Evolutionary conservation across 2,888 invertebrate species (phyloP), one percentile per base, ranked within the genome.

Genomic region (Xanthorhoe spadicearia): DNA sequence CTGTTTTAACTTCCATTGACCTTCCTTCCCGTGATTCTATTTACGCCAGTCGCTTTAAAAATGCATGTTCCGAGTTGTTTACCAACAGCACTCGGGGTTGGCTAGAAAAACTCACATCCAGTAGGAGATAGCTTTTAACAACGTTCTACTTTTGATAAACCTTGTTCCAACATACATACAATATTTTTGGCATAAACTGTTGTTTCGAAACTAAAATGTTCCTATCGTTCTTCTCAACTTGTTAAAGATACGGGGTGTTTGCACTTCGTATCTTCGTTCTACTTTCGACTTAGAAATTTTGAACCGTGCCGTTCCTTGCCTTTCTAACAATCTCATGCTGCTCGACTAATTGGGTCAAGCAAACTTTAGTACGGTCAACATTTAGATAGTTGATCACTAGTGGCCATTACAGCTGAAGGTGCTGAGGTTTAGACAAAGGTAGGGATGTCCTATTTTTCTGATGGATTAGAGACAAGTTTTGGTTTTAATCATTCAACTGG

Each of bases 1-100:
- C 56, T 71, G 71, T 52, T 74, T 72, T 68, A 71, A 43, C 64
- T 70, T 68, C 68, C 48, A 59, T 68, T 58, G 57, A 63, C 68
- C 60, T 72, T 64, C 60, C 56, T 1, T 23, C 15, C 64, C 53
- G 68, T 57, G 67, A 67, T 67, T 67, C 53, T 63, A 60, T 67
- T 64, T 53, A 43, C 53, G 64, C 35, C 23, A 15, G 15, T 9
- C 60, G 32, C 56, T 53, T 64, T 51, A 67, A 60, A 60, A 53
- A 64, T 64, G 49, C 38, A 67, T 51, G 60, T 10, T 32, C n/a
- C 10, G 55, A 50, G 23, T 56, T 64, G 67, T 64, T 64, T 61
- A 61, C 67, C 64, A 68, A 68, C 64, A 56, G 35, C 43, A 46
- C 19, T 48, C 17, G 43, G 17, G 10, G 23, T 32, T 15, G 17